Conservation (phyloP, 2,888 invertebrate species). For the Proisotoma minuta region DNA sequence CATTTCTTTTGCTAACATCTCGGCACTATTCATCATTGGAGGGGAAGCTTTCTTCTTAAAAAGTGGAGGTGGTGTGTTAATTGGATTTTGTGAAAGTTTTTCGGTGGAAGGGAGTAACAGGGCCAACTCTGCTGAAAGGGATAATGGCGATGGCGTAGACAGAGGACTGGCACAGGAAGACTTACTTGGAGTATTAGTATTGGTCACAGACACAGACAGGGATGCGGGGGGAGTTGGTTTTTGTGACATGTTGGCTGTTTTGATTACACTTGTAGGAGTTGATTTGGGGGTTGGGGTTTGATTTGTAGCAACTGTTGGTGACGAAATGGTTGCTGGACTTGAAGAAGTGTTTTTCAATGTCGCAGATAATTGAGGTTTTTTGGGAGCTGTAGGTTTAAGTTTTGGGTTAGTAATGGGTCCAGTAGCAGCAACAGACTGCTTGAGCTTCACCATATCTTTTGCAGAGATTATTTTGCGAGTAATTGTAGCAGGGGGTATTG, state of each 20-base stretch:
- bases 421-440: neutral
- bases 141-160: no score
- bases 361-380: conserved; percentile 9
- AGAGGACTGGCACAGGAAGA: no score
- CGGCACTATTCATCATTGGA: no score
- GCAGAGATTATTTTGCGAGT: neutral
- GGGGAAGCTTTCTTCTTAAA: no score
- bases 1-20: no score
- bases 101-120: no score
- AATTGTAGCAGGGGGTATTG: conserved; percentile 1
- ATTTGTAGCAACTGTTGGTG: conserved; percentile 13
- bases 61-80: no score
- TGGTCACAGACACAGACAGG: no score
- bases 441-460: neutral
- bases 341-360: conserved; percentile 17
- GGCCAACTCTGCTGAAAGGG: no score
- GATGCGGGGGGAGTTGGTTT: neutral
- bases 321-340: conserved; percentile 21
- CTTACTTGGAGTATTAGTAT: no score
- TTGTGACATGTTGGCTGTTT: conserved; percentile 8
- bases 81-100: no score
- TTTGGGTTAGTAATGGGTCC: no score
- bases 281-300: conserved; percentile 3
- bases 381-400: neutral
- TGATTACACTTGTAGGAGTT: conserved; percentile 17